phyloP scores from a whole-genome alignment of 2,113 vertebrate species.

The Elaphurus davidianus region DNA sequence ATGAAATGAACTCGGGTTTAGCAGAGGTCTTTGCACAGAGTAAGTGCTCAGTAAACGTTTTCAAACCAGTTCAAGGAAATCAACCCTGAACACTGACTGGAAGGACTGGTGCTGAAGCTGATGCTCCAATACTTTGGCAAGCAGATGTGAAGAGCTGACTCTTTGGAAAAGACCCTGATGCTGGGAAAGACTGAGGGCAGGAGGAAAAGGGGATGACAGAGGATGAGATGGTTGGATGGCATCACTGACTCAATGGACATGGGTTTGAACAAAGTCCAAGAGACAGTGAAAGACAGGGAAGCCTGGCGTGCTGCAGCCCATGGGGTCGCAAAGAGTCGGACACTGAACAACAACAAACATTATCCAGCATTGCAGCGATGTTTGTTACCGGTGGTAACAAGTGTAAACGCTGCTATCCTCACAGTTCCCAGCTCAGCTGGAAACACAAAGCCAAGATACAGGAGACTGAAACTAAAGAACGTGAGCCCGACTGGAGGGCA shows the following conservation, averaged over 20 bases:
- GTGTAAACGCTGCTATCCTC: background rate
- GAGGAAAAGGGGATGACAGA: background rate
- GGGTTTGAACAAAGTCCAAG: background rate
- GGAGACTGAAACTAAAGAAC: background rate
- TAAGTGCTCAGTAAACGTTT: background rate
- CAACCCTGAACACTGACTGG: background rate
- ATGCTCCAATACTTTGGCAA: background rate
- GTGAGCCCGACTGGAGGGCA: background rate
- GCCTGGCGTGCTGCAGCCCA: background rate
- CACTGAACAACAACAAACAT: background rate
- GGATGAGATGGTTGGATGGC: background rate
- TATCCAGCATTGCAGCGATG: background rate
- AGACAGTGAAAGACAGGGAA: background rate
- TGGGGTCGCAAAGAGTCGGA: background rate
- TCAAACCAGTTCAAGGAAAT: background rate
- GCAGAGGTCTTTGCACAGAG: background rate
- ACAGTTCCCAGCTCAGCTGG: background rate
- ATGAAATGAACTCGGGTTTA: background rate
- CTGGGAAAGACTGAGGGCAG: background rate
- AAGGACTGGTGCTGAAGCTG: background rate
- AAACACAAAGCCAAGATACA: background rate
- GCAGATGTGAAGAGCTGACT: background rate
- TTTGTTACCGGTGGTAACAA: no score
- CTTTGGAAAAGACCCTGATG: background rate
- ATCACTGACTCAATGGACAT: background rate